Evolutionary conservation across 2,888 invertebrate genomes (phyloP).

Genomic region (Hypsopygia costalis): DNA sequence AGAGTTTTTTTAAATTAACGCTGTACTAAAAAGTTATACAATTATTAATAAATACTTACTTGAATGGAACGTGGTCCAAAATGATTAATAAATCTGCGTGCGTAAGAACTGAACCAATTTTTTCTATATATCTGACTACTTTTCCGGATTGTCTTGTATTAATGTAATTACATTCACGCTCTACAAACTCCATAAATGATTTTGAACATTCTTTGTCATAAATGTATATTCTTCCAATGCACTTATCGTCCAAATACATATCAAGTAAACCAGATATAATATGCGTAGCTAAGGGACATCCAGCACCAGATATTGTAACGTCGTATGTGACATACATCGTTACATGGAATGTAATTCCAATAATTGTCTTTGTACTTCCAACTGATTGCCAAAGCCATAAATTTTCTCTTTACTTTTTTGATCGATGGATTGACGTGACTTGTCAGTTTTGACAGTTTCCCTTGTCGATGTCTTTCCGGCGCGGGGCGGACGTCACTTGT

Average conservation of each 20-base stretch:
- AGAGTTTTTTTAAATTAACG: no score
- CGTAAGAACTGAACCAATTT: conserved; percentile 64
- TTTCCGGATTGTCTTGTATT: conserved; percentile 39
- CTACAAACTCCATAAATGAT: conserved; percentile 48
- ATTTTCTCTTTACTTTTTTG: no score
- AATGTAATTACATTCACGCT: conserved; percentile 53
- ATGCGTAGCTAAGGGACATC: conserved; percentile 46
- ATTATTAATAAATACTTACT: no score
- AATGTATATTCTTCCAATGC: conserved; percentile 52
- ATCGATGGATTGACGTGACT: no score
- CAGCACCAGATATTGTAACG: conserved; percentile 59
- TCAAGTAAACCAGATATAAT: conserved; percentile 57
- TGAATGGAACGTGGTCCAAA: conserved; percentile 63
- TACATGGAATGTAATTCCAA: no score
- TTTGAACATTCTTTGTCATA: conserved; percentile 43
- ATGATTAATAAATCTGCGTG: conserved; percentile 75
- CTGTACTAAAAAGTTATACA: no score
- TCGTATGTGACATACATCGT: no score
- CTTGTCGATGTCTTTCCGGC: no score
- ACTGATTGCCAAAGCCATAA: no score
- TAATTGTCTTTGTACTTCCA: no score
- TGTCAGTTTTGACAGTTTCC: no score
- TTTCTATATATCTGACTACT: conserved; percentile 57
- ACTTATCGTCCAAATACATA: conserved; percentile 31
- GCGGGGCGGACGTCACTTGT: no score